These are phyloP conservation scores for Matsumyia berberina DNA, from an alignment of 2,888 invertebrate species.

Conservation along the genomic window DNA sequence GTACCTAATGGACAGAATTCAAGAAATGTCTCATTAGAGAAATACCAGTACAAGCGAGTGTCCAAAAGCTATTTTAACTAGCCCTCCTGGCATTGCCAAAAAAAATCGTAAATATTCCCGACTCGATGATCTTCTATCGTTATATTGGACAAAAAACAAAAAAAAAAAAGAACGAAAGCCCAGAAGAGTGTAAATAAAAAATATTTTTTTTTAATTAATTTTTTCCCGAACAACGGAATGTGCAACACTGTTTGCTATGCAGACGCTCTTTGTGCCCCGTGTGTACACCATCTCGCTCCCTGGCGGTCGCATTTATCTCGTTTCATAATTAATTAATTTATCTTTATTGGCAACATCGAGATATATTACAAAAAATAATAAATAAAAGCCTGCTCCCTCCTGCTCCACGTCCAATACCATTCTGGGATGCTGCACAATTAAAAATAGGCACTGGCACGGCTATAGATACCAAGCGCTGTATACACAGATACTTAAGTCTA, in stretches of 20 bases:
- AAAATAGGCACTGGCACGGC: constrained; percentile 60
- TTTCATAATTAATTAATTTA: constrained; percentile 70
- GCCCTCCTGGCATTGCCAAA: constrained; percentile 37
- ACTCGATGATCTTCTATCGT: background rate
- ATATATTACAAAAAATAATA: constrained; percentile 52
- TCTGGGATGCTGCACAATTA: constrained; percentile 57
- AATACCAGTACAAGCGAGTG: constrained; percentile 52
- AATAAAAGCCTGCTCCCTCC: constrained; percentile 29
- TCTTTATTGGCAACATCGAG: constrained; percentile 67
- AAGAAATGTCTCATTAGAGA: constrained; percentile 46
- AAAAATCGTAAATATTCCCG: constrained; percentile 33
- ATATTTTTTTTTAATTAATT: constrained; percentile 57
- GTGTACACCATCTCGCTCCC: background rate
- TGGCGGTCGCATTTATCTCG: constrained; percentile 20
- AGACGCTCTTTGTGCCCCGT: constrained; percentile 17
- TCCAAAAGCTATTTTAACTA: constrained; percentile 60
- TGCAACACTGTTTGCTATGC: constrained; percentile 17
- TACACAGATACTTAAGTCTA: background rate
- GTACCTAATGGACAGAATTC: background rate
- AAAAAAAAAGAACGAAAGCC: too few relatives aligned
- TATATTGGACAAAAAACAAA: constrained; percentile 50
- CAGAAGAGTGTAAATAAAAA: too few relatives aligned
- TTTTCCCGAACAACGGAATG: constrained; percentile 33
- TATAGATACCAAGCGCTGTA: constrained; percentile 6
- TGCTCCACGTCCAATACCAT: constrained; percentile 3